These are phyloP conservation scores for Cercocebus atys DNA, from an alignment of 2,113 vertebrate species.

Conservation along the genomic window DNA sequence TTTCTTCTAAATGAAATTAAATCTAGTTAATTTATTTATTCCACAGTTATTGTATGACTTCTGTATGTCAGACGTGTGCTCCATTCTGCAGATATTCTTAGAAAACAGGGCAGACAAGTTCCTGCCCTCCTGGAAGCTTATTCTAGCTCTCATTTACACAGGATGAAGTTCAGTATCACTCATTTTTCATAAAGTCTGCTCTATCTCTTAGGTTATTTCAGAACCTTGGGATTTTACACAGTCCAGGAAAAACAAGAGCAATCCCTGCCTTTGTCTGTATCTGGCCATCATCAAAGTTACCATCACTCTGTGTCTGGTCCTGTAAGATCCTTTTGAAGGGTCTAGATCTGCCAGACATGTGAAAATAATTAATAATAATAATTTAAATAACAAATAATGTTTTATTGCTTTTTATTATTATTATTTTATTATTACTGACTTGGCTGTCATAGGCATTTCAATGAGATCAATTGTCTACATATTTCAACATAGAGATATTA, in stretches of 20 bases:
- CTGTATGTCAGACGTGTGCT: background rate
- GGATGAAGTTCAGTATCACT: background rate
- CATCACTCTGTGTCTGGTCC: background rate
- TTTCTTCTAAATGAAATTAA: background rate
- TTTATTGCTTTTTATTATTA: too few relatives aligned
- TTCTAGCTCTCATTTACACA: background rate
- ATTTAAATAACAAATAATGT: too few relatives aligned
- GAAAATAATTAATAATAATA: too few relatives aligned
- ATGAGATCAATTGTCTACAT: too few relatives aligned
- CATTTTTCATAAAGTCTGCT: background rate
- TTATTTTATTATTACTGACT: too few relatives aligned
- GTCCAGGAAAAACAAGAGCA: background rate
- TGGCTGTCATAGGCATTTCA: too few relatives aligned
- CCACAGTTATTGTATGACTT: background rate
- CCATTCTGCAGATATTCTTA: background rate
- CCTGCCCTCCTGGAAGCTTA: background rate
- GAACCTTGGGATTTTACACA: background rate
- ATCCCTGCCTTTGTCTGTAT: background rate
- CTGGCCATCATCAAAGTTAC: too few relatives aligned
- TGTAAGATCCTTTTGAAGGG: background rate
- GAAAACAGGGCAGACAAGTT: background rate
- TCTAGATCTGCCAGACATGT: background rate
- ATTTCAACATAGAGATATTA: too few relatives aligned
- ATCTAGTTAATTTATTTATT: constrained; percentile 5
- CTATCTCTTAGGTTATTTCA: background rate